phyloP scores from a whole-genome alignment of 2,888 invertebrate genomes.

The Exocentrus adspersus region DNA sequence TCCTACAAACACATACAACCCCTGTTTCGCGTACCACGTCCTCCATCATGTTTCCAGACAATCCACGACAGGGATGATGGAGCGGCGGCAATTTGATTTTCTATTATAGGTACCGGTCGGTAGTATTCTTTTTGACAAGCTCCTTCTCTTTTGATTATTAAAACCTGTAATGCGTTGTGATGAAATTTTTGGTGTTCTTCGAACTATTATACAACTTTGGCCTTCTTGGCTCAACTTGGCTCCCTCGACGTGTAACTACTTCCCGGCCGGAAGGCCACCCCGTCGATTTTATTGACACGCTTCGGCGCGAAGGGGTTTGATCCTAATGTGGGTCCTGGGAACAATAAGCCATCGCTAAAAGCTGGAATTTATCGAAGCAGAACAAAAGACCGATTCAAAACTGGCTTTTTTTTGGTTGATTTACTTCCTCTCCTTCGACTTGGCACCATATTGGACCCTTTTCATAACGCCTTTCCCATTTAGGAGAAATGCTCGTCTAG shows the following conservation, averaged over 20 bases:
- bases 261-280: background rate
- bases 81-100: background rate
- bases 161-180: too few relatives aligned
- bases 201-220: too few relatives aligned
- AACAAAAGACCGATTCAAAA: slow-evolving; percentile 22
- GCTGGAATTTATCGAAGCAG: slow-evolving; percentile 10
- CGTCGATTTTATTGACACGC: slow-evolving; percentile 5
- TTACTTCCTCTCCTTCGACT: slow-evolving; percentile 6
- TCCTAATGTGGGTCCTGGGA: slow-evolving; percentile 14
- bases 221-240: too few relatives aligned
- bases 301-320: slow-evolving; percentile 8
- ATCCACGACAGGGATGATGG: background rate
- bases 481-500: background rate
- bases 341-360: slow-evolving; percentile 20
- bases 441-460: background rate
- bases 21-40: background rate
- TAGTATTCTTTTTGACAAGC: background rate
- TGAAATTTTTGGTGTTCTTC: too few relatives aligned
- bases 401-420: slow-evolving; percentile 15
- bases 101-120: background rate
- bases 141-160: background rate
- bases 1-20: background rate
- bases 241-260: too few relatives aligned
- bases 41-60: background rate
- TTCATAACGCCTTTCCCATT: background rate